Evolutionary conservation across 2,888 invertebrate genomes (phyloP), one percentile per base, ranked within the genome.

Genomic region (Rhabditophanes sp.): DNA sequence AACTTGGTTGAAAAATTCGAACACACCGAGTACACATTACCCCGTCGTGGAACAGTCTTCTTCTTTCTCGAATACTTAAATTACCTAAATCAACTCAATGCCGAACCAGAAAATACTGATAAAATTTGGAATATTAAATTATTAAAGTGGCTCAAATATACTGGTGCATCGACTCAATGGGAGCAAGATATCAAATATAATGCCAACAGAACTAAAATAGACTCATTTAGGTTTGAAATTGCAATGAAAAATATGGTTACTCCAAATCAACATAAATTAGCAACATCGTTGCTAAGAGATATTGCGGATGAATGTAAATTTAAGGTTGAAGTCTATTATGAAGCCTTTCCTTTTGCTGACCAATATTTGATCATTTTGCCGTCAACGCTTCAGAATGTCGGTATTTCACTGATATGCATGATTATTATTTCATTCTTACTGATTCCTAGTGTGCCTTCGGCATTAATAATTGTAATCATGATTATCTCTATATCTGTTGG

Each of bases 401-500:
- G 84, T 18, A 84, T 84, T 0, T 59, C 61, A 4, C 39, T 60
- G 19, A 30, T 78, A 3, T 79, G 84, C 55, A 88, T 88, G 87
- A 83, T 85, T 78, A 72, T 82, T 33, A 82, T 84, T 24, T 82
- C 84, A 0, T 80, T 87, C 61, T 75, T 87, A 43, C 83, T 88
- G 66, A 85, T 88, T 30, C 88, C 88, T 0, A 55, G 55, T 30
- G 31, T 60, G 3, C 55, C 60, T 7, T 84, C 83, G 67, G 82
- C 82, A 0, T 68, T 87, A 4, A 84, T 87, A 82, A 85, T 88
- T 1, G 84, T 85, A 6, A 79, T 87, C 64, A 82, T 84, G 56
- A 85, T 87, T 39, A 76, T 87, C 35, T 85, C 85, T 4, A 87
- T 88, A 49, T 85, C 84, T 68, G 70, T 79, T 9, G 87, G 88